Conservation (phyloP, 1,140 invertebrate genomes). For the Grapholita molesta region DNA sequence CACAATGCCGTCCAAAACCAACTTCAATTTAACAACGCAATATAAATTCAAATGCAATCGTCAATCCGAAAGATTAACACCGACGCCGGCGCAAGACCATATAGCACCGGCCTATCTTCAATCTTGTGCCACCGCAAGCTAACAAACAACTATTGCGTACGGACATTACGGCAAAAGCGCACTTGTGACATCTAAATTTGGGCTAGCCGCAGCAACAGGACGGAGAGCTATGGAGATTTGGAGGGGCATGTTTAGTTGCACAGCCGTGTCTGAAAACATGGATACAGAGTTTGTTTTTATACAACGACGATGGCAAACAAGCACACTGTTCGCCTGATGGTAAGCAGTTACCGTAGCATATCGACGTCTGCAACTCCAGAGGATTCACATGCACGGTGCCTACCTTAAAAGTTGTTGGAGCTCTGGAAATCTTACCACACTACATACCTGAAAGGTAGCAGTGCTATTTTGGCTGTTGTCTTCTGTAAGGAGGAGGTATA, state of each 20-base stretch:
- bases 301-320: too few relatives aligned
- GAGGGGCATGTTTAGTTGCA: neutral
- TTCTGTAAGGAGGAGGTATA: too few relatives aligned
- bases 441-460: too few relatives aligned
- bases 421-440: too few relatives aligned
- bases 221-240: neutral
- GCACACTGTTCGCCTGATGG: too few relatives aligned
- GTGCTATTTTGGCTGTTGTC: too few relatives aligned
- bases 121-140: constrained; percentile 6
- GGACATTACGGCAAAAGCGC: constrained; percentile 8
- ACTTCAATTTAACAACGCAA: constrained; percentile 15
- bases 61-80: constrained; percentile 17
- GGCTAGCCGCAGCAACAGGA: neutral
- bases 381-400: too few relatives aligned
- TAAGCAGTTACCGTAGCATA: too few relatives aligned
- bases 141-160: constrained; percentile 12
- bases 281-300: too few relatives aligned
- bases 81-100: neutral
- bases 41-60: constrained; percentile 15
- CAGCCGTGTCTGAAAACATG: too few relatives aligned
- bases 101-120: constrained; percentile 10
- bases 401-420: too few relatives aligned
- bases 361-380: too few relatives aligned
- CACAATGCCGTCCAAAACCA: neutral
- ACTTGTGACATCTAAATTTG: constrained; percentile 15